These are phyloP conservation scores for Chaenogobius annularis DNA, from an alignment of 2,113 vertebrate genomes.

Conservation along the genomic window DNA sequence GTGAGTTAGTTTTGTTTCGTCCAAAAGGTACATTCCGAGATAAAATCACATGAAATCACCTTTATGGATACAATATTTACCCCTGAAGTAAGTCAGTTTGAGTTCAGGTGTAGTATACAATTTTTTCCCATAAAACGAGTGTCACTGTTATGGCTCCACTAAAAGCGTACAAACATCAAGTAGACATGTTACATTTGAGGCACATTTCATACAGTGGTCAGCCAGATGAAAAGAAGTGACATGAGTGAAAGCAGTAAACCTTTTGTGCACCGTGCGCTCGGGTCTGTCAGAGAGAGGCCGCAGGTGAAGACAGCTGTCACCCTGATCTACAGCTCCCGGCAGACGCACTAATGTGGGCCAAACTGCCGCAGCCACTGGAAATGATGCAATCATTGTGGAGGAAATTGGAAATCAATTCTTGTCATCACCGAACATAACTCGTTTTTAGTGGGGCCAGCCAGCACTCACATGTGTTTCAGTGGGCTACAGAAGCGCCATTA, in stretches of 20 bases:
- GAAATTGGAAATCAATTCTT: slow-evolving; percentile 98
- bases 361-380: slow-evolving; percentile 87
- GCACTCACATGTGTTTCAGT: slow-evolving; percentile 68
- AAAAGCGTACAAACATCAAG: not conserved
- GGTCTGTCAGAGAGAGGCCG: slow-evolving; percentile 77
- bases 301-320: slow-evolving; percentile 82
- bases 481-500: slow-evolving; percentile 45
- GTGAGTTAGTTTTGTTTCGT: too few species aligned
- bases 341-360: slow-evolving; percentile 82
- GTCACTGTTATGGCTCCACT: not conserved
- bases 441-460: slow-evolving; percentile 70
- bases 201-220: slow-evolving; percentile 20
- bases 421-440: slow-evolving; percentile 85
- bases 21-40: too few species aligned
- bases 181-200: not conserved
- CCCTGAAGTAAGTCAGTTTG: too few species aligned
- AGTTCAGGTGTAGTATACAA: too few species aligned
- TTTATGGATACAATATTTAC: too few species aligned
- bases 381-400: slow-evolving; percentile 91
- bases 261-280: slow-evolving; percentile 60
- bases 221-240: slow-evolving; percentile 23
- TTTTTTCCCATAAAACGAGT: not conserved
- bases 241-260: slow-evolving; percentile 52
- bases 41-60: too few species aligned
- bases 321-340: slow-evolving; percentile 84